Evolutionary conservation across 2,888 invertebrate species (phyloP), one percentile per base, ranked within the genome.

Genomic region (Tipula confusa): DNA sequence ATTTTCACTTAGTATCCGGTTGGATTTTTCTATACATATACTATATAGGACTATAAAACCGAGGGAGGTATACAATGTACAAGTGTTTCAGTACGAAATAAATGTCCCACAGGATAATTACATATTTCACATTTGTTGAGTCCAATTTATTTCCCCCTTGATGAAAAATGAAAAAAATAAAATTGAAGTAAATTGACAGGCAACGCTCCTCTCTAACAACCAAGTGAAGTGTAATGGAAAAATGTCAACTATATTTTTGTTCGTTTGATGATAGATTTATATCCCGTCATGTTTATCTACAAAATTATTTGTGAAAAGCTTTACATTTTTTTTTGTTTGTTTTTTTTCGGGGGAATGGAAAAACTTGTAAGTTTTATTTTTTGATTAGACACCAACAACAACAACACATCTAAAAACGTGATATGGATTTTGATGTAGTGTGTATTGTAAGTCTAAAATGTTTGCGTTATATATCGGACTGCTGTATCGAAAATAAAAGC

Each of bases 201-300:
- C 64, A 64, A 64, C 64, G 64, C 64, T 3, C n/a, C 38, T 64
- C 43, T 43, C 64, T n/a, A n/a, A n/a, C 24, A 64, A 64, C n/a
- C 24, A 64, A 64, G 64, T 64, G 64, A 64, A 64, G 64, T 64
- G 64, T 64, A 64, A 64, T 64, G 64, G 64, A 64, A 64, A 43
- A 64, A 64, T 11, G 64, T 64, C 64, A 64, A 64, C 64, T 24
- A 24, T 64, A 24, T 64, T 64, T n/a, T 13, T 64, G 64, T 64
- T 33, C 64, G 64, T 9, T 24, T 24, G 64, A 64, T 64, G 64
- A 64, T 64, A 64, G 64, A 64, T 64, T 64, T 64, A 9, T 64
- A 64, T 64, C 64, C 64, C 64, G 64, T 24, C 64, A 24, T 24
- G 64, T 64, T 64, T 64, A 9, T 24, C 4, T 64, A 48, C 48